A percentile compares a stretch with the other conserved stretches of the same genome.
These are phyloP conservation scores for Caerostris darwini DNA, from an alignment of 1,140 invertebrate genomes.

Conservation along the genomic window DNA sequence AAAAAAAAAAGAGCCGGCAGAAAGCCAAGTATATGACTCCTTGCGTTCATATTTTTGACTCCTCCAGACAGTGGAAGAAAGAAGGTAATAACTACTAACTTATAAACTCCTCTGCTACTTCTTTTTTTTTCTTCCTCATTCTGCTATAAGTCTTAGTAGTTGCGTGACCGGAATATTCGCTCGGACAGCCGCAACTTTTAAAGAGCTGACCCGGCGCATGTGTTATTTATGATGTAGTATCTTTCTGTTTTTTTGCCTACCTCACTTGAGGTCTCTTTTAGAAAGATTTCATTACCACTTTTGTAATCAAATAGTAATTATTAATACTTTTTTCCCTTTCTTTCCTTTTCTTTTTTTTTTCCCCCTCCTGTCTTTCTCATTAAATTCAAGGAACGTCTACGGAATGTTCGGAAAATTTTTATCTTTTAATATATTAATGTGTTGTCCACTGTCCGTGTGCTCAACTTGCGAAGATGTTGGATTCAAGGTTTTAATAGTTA, in stretches of 20 bases:
- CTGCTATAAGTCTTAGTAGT: background rate
- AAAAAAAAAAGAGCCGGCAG: background rate
- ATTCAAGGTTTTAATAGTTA: background rate
- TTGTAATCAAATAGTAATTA: background rate
- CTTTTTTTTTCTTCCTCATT: background rate
- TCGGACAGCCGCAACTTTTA: slow-evolving; percentile 11
- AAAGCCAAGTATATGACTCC: background rate
- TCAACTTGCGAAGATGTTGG: background rate
- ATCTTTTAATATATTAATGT: background rate
- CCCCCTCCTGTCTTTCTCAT: background rate
- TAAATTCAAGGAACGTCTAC: background rate
- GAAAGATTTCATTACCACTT: background rate
- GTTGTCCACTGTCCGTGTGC: background rate
- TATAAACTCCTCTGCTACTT: background rate
- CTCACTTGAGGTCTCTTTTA: background rate
- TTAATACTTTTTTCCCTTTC: too few relatives aligned
- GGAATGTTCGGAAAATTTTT: background rate
- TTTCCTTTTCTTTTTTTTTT: background rate
- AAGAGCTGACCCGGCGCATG: background rate
- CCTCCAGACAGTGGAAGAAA: background rate
- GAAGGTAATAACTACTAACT: slow-evolving; percentile 31
- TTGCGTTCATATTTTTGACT: background rate
- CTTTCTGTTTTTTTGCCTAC: background rate
- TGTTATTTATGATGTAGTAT: background rate
- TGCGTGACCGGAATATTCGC: slow-evolving; percentile 12